phyloP scores from a whole-genome alignment of 1,140 invertebrate genomes.

The Monochamus saltuarius region DNA sequence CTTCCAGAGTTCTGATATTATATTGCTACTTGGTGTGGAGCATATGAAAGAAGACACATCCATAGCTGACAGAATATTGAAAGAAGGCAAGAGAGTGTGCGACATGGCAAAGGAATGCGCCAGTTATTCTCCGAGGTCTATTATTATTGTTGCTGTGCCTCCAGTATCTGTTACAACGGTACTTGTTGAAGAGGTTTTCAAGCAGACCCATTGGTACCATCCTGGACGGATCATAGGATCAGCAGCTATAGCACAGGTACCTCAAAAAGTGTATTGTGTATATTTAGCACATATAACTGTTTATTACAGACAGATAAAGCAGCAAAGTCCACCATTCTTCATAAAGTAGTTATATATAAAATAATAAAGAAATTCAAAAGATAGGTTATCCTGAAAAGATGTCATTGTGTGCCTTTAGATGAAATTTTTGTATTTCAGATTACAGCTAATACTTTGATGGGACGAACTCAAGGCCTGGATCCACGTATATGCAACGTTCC shows the following conservation, averaged over 20 bases:
- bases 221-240: slow-evolving; percentile 46
- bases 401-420: too few species aligned
- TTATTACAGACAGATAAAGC: too few species aligned
- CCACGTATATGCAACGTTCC: slow-evolving; percentile 41
- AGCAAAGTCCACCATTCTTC: too few species aligned
- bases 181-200: slow-evolving; percentile 41
- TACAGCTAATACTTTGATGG: slow-evolving; percentile 39
- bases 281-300: too few species aligned
- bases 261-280: slow-evolving; percentile 7
- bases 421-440: slow-evolving; percentile 25
- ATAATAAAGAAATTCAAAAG: too few species aligned
- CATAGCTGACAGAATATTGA: slow-evolving; percentile 30
- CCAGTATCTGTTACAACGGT: slow-evolving; percentile 43
- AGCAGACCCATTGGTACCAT: slow-evolving; percentile 47
- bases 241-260: slow-evolving; percentile 33
- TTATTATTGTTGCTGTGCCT: slow-evolving; percentile 38
- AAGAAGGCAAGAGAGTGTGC: slow-evolving; percentile 39
- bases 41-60: slow-evolving; percentile 21
- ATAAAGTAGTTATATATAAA: too few species aligned
- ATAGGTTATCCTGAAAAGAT: too few species aligned
- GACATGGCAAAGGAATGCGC: slow-evolving; percentile 38
- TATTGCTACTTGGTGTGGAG: slow-evolving; percentile 36
- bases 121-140: slow-evolving; percentile 40
- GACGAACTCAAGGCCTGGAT: slow-evolving; percentile 38
- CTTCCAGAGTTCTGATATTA: slow-evolving; percentile 44